phyloP scores from a whole-genome alignment of 1,140 invertebrate species.

The Belonocnema kinseyi region DNA sequence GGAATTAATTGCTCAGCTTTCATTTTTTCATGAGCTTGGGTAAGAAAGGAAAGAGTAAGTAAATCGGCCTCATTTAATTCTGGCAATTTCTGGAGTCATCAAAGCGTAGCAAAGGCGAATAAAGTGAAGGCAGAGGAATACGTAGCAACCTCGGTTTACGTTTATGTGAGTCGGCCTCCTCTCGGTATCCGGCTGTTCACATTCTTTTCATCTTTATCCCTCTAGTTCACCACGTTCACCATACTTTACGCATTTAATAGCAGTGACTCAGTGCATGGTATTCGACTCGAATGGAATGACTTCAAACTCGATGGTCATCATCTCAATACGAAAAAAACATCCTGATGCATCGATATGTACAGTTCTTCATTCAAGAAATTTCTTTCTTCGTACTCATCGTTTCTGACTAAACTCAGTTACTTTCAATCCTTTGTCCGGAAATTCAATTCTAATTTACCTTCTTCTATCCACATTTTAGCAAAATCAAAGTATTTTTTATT shows the following conservation, averaged over 20 bases:
- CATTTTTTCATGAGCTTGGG: neutral
- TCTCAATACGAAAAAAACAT: conserved; percentile 40
- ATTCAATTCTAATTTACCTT: conserved; percentile 8
- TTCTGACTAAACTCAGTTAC: conserved; percentile 29
- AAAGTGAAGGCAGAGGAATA: conserved; percentile 40
- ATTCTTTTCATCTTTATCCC: conserved; percentile 63
- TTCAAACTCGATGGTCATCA: conserved; percentile 41
- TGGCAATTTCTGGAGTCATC: conserved; percentile 53
- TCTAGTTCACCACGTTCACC: conserved; percentile 51
- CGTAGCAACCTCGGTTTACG: conserved; percentile 52
- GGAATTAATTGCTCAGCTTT: too few species aligned
- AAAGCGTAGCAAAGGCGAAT: conserved; percentile 52
- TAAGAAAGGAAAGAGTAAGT: conserved; percentile 35
- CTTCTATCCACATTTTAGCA: too few species aligned
- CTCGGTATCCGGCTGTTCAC: conserved; percentile 62
- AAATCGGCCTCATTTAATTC: conserved; percentile 46
- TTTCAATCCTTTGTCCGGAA: conserved; percentile 11
- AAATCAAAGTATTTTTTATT: too few species aligned
- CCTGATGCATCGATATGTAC: neutral
- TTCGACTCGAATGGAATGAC: conserved; percentile 49
- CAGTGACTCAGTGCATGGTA: conserved; percentile 58
- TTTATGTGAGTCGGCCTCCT: conserved; percentile 60
- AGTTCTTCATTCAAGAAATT: conserved; percentile 2
- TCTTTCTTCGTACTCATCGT: conserved; percentile 2
- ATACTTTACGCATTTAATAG: conserved; percentile 57